phyloP scores from a whole-genome alignment of 1,140 invertebrate genomes.

The Microplitis demolitor region DNA sequence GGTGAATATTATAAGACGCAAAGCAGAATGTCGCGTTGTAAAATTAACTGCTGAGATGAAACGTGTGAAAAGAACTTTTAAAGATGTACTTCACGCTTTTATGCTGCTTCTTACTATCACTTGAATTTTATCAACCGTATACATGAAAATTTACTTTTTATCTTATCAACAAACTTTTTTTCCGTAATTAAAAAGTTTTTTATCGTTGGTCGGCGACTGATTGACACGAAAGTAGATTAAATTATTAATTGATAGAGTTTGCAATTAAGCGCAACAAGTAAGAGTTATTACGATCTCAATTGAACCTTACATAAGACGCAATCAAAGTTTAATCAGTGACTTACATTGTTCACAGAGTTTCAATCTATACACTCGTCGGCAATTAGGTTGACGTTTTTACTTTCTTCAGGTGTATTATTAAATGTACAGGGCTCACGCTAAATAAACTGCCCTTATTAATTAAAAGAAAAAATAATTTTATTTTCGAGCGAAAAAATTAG shows the following conservation, averaged over 20 bases:
- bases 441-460: too few relatives aligned
- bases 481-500: too few relatives aligned
- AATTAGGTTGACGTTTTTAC: not conserved
- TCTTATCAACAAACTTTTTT: not conserved
- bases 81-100: not conserved
- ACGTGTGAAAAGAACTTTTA: not conserved
- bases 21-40: not conserved
- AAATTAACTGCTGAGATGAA: not conserved
- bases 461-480: too few relatives aligned
- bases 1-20: not conserved
- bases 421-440: too few relatives aligned
- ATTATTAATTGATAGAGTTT: not conserved
- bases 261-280: not conserved
- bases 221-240: too few relatives aligned
- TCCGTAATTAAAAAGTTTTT: too few relatives aligned
- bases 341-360: not conserved
- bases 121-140: too few relatives aligned
- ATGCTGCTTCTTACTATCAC: too few relatives aligned
- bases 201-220: too few relatives aligned
- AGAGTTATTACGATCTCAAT: not conserved
- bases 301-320: not conserved
- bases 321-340: not conserved
- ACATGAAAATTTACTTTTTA: too few relatives aligned
- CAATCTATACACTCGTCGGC: not conserved
- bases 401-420: not conserved